These are phyloP conservation scores for Coelogynopora nodosa DNA, from an alignment of 2,888 invertebrate genomes.

Conservation along the genomic window DNA sequence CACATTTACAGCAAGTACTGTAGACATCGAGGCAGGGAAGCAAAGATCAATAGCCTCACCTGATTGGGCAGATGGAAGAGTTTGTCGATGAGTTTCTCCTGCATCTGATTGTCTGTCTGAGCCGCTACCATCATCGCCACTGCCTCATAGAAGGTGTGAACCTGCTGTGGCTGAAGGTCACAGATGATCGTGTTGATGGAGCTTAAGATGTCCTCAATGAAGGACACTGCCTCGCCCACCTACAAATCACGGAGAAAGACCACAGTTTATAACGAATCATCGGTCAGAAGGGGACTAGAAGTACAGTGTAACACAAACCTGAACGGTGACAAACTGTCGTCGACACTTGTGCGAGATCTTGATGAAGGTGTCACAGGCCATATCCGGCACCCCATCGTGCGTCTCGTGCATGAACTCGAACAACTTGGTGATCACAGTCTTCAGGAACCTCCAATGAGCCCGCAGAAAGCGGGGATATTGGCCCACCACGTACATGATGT, in stretches of 20 bases:
- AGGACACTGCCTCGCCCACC: slow-evolving; percentile 90
- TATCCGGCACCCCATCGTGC: slow-evolving; percentile 71
- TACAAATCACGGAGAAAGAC: slow-evolving; percentile 66
- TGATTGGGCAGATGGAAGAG: slow-evolving; percentile 96
- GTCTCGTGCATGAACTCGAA: slow-evolving; percentile 96
- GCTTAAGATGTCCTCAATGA: slow-evolving; percentile 94
- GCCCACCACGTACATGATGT: slow-evolving; percentile 99
- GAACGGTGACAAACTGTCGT: slow-evolving; percentile 79
- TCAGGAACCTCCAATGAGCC: slow-evolving; percentile 99
- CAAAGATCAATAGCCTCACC: no score
- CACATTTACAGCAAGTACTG: no score
- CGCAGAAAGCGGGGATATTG: slow-evolving; percentile 95
- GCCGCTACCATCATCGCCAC: slow-evolving; percentile 98
- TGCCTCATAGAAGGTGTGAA: slow-evolving; percentile 97
- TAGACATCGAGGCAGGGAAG: slow-evolving; percentile 88
- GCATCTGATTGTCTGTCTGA: slow-evolving; percentile 81
- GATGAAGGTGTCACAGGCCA: slow-evolving; percentile 99
- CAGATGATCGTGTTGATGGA: slow-evolving; percentile 95
- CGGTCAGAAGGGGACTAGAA: slow-evolving; percentile 21
- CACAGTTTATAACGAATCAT: neutral
- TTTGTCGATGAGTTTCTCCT: slow-evolving; percentile 89
- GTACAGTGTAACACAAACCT: slow-evolving; percentile 8
- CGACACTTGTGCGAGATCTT: slow-evolving; percentile 98
- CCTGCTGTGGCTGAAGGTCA: slow-evolving; percentile 94
- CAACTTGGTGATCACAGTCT: slow-evolving; percentile 97